phyloP scores from a whole-genome alignment of 2,113 vertebrate species.

The Theropithecus gelada region DNA sequence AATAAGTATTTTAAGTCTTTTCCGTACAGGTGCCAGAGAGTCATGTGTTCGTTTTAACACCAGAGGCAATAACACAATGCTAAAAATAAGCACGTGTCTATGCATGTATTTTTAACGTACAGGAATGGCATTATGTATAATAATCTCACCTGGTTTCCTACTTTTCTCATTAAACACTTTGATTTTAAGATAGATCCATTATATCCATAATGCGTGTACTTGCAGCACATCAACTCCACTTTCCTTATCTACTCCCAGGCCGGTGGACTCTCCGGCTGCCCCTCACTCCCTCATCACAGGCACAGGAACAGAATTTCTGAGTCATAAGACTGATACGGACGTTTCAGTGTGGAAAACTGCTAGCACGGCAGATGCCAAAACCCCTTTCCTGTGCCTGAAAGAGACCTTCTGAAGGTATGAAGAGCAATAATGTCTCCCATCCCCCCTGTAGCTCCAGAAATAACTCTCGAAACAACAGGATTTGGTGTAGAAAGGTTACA shows the following conservation, averaged over 20 bases:
- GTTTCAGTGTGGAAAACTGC: neutral
- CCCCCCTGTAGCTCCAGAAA: neutral
- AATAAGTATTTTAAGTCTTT: neutral
- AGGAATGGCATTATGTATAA: neutral
- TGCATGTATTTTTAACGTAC: neutral
- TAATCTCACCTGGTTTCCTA: neutral
- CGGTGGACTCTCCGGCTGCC: neutral
- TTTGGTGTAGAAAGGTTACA: neutral
- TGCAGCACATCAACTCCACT: rapidly evolving
- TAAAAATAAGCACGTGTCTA: neutral
- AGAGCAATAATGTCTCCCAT: neutral
- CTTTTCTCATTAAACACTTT: neutral
- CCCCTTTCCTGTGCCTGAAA: neutral
- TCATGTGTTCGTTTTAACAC: neutral
- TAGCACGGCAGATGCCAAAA: neutral
- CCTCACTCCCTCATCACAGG: neutral
- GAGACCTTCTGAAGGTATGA: neutral
- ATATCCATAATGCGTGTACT: neutral
- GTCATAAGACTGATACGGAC: neutral
- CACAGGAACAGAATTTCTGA: neutral
- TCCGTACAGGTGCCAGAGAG: neutral
- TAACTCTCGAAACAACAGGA: neutral
- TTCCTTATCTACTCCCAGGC: neutral
- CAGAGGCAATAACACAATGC: neutral
- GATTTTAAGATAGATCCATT: neutral